A percentile compares a stretch with the other conserved stretches of the same genome.
phyloP scores from a whole-genome alignment of 2,113 vertebrate genomes.

The Progne subis region DNA sequence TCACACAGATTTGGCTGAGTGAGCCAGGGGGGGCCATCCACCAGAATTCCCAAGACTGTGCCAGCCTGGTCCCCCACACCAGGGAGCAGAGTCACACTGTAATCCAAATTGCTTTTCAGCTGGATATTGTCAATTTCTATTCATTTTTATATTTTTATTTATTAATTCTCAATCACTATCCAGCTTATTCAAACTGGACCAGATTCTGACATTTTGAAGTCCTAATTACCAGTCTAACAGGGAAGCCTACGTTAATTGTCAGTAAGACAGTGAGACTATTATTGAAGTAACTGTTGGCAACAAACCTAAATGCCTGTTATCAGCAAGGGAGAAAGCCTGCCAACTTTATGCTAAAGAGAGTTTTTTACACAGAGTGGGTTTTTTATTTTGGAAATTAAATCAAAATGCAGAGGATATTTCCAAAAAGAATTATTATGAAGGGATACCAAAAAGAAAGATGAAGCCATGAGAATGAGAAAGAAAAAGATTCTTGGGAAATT shows the following conservation, averaged over 20 bases:
- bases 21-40: not conserved
- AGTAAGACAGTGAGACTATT: not conserved
- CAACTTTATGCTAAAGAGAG: not conserved
- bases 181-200: not conserved
- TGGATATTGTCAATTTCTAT: not conserved
- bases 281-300: conserved; percentile 11
- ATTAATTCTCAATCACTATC: not conserved
- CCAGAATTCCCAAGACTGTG: accelerated
- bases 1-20: not conserved
- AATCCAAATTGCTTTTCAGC: not conserved
- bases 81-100: not conserved
- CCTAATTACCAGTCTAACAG: conserved; percentile 21
- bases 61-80: not conserved
- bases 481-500: not conserved
- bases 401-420: not conserved
- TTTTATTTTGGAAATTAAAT: conserved; percentile 6
- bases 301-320: not conserved
- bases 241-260: not conserved
- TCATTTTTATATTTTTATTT: not conserved
- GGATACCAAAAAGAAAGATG: not conserved
- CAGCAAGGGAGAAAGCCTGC: conserved; percentile 20
- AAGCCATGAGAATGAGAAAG: not conserved
- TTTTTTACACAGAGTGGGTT: not conserved
- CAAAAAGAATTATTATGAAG: not conserved
- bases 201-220: conserved; percentile 24